Evolutionary conservation across 2,888 invertebrate genomes (phyloP).

Genomic region (Pasiphila rectangulata): DNA sequence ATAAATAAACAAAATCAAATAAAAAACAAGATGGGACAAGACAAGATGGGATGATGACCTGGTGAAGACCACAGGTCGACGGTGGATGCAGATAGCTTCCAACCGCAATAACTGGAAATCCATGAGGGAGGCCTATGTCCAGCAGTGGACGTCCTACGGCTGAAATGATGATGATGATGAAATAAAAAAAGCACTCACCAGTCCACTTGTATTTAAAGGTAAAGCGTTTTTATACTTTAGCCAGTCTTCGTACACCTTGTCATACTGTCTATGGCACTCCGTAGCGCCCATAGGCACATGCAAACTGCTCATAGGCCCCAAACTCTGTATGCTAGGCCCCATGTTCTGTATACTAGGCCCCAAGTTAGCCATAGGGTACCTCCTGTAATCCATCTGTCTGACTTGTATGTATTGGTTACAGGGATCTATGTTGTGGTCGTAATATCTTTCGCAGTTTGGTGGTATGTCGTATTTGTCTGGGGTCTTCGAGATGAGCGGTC

Average conservation of each 20-base stretch:
- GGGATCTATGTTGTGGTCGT: slow-evolving; percentile 63
- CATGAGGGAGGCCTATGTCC: too few species aligned
- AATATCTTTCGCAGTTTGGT: slow-evolving; percentile 60
- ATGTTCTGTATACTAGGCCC: slow-evolving; percentile 46
- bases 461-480: slow-evolving; percentile 65
- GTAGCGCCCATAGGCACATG: slow-evolving; percentile 42
- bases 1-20: too few species aligned
- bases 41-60: too few species aligned
- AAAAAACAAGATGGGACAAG: too few species aligned
- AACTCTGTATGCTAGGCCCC: slow-evolving; percentile 44
- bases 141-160: too few species aligned
- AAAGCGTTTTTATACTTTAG: slow-evolving; percentile 77
- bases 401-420: slow-evolving; percentile 71
- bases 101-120: too few species aligned
- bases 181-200: slow-evolving; percentile 64
- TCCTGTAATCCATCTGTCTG: slow-evolving; percentile 61
- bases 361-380: slow-evolving; percentile 50
- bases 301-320: slow-evolving; percentile 52
- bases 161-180: too few species aligned
- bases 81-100: too few species aligned
- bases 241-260: slow-evolving; percentile 78
- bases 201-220: slow-evolving; percentile 67
- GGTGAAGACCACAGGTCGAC: too few species aligned
- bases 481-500: slow-evolving; percentile 65
- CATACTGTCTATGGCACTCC: slow-evolving; percentile 66